Evolutionary conservation across 2,797 vertebrate species (phyloP).

Genomic region (Anabas testudineus): DNA sequence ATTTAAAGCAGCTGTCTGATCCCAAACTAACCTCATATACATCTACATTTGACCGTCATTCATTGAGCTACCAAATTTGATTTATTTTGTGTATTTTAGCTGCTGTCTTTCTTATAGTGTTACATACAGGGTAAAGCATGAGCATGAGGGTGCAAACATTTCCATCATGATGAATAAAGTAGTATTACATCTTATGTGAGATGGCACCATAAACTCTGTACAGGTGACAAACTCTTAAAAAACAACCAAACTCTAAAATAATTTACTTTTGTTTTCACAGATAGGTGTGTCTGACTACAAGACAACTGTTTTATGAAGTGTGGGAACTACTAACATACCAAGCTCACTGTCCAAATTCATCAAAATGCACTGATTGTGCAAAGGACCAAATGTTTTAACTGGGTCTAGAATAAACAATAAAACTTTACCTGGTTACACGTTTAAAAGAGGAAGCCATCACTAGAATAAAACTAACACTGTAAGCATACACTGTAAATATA

Average conservation of each 20-base stretch:
- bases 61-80: not conserved
- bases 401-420: not conserved
- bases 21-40: not conserved
- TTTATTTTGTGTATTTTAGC: too few relatives aligned
- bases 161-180: too few relatives aligned
- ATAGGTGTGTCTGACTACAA: too few relatives aligned
- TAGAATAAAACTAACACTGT: not conserved
- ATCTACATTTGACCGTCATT: not conserved
- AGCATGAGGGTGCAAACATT: too few relatives aligned
- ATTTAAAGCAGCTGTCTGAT: not conserved
- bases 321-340: not conserved
- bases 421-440: not conserved
- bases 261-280: not conserved
- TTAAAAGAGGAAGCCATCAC: not conserved
- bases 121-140: too few relatives aligned
- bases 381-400: not conserved
- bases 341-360: not conserved
- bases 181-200: too few relatives aligned
- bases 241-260: too few relatives aligned
- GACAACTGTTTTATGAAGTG: too few relatives aligned
- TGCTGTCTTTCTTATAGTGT: too few relatives aligned
- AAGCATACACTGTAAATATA: too few relatives aligned
- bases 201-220: too few relatives aligned
- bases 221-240: too few relatives aligned
- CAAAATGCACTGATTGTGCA: not conserved